Percentiles rank a stretch among this genome's conserved stretches.
Evolutionary conservation across 2,113 vertebrate genomes (phyloP).

Genomic region (Meriones unguiculatus): DNA sequence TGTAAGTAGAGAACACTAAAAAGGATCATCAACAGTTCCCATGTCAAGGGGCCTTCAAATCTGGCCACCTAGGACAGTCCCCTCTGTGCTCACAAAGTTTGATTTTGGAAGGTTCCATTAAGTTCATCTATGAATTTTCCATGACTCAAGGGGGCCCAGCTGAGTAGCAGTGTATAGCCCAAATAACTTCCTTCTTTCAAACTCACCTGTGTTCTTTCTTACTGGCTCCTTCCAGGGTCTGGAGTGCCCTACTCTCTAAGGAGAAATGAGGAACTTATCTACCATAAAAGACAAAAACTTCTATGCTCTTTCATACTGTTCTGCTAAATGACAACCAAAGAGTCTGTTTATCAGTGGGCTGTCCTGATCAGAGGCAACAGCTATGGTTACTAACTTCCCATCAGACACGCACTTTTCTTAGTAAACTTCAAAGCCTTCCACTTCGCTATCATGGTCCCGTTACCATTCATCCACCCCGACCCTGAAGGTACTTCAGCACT

Average conservation of each 20-base stretch:
- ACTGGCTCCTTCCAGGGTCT: background rate
- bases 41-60: background rate
- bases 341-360: background rate
- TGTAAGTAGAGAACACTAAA: background rate
- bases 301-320: background rate
- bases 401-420: background rate
- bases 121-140: background rate
- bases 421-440: background rate
- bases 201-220: background rate
- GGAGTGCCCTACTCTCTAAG: background rate
- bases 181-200: background rate
- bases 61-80: background rate
- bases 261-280: background rate
- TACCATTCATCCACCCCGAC: too few species aligned
- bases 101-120: background rate
- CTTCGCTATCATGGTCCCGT: background rate
- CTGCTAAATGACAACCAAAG: background rate
- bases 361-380: background rate
- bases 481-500: rapidly evolving
- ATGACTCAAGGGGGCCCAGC: background rate
- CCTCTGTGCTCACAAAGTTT: background rate
- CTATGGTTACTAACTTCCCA: background rate
- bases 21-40: background rate
- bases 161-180: background rate
- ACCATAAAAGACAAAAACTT: background rate